phyloP scores from a whole-genome alignment of 2,113 vertebrate genomes.

The Rhea americana region DNA sequence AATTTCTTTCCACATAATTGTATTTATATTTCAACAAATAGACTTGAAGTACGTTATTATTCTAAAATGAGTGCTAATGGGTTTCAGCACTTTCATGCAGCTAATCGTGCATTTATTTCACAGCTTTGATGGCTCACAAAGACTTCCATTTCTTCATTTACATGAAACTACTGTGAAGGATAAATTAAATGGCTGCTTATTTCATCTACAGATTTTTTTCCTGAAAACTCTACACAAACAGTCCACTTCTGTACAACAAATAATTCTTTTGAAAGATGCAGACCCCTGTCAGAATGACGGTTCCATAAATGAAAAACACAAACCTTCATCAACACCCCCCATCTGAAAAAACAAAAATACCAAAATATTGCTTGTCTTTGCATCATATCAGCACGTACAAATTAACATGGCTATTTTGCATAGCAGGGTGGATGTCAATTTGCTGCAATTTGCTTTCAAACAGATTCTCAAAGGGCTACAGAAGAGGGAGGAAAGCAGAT shows the following conservation, averaged over 20 bases:
- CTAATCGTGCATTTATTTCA: slow-evolving; percentile 45
- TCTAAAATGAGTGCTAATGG: slow-evolving; percentile 58
- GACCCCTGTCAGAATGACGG: not conserved
- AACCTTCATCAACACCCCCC: not conserved
- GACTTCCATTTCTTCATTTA: slow-evolving; percentile 42
- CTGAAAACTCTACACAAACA: not conserved
- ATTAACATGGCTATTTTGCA: not conserved
- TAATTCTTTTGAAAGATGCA: not conserved
- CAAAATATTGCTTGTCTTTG: not conserved
- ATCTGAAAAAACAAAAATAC: not conserved
- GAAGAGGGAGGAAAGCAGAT: not conserved
- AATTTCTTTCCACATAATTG: slow-evolving; percentile 57
- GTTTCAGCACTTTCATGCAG: slow-evolving; percentile 52
- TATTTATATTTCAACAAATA: slow-evolving; percentile 70
- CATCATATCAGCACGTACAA: not conserved
- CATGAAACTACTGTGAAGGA: slow-evolving; percentile 47
- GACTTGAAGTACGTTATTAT: slow-evolving; percentile 60
- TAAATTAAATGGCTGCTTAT: slow-evolving; percentile 48
- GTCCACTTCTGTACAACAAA: not conserved
- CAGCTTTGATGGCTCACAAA: slow-evolving; percentile 45
- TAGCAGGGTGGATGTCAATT: not conserved
- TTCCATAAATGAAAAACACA: not conserved
- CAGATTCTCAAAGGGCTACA: not conserved
- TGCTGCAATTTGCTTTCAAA: not conserved
- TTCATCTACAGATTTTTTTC: not conserved